Evolutionary conservation across 1,140 invertebrate species (phyloP), one percentile per base, ranked within the genome.

Genomic region (Spodoptera frugiperda): DNA sequence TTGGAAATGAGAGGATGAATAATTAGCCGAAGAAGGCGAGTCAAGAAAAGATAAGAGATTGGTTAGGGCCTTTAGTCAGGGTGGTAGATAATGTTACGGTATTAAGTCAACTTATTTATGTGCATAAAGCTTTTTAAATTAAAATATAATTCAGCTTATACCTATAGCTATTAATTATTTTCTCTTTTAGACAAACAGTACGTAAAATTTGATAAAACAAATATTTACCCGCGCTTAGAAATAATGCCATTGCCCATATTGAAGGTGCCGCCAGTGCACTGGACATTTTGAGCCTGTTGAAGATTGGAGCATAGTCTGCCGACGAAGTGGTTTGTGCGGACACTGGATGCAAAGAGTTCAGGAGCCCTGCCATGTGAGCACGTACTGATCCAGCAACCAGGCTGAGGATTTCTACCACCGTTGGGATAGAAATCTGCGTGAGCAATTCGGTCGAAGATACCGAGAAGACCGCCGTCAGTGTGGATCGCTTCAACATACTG

Each of bases 401-500:
- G 95, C 84, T 97, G 96, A 1, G 80, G 44, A 49, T 85, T 84
- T 46, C 77, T 78, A 6, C 95, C 96, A 44, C 95, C 96, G 65
- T 95, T 95, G 10, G 95, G 94, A 74, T 94, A 95, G 82, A 95
- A 95, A 78, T 95, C 95, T 12, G 87, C 88, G 68, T 92, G 73
- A 9, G 91, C 95, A 1, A 92, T 67, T 0, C 86, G 73, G 2
- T 87, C 73, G 0, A 53, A 54, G 5, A 94, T 86, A 5, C 94
- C 94, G 0, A 94, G 77, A 0, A 74, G 9, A 19, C 92, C 90
- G 33, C 88, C 93, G 76, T 95, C 94, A 0, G 96, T 95, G 82
- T 96, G 96, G 67, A 96, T 95, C 2, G 94, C 87, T 78, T 96
- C 95, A 0, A 95, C 95, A 65, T 95, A 91, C 12, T 46, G 76